These are phyloP conservation scores for Drosophila ustulata DNA, from an alignment of 2,888 invertebrate species.

Conservation along the genomic window DNA sequence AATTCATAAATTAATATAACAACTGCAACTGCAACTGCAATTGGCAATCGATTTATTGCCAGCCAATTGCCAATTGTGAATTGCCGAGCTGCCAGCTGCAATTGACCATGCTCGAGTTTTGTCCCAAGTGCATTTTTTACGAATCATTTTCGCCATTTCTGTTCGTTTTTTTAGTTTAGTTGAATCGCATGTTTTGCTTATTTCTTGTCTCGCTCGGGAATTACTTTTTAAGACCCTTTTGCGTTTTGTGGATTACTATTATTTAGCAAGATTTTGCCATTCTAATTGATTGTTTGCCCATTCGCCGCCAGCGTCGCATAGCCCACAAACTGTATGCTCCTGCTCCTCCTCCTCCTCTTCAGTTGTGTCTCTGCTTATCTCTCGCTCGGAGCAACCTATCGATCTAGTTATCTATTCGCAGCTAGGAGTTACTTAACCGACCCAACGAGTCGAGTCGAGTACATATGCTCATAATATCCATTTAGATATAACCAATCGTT, in stretches of 20 bases:
- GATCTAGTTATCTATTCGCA: constrained; percentile 73
- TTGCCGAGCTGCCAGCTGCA: background rate
- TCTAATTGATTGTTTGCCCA: constrained; percentile 79
- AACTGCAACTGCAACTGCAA: constrained; percentile 48
- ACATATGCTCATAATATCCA: constrained; percentile 78
- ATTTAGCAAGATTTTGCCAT: constrained; percentile 77
- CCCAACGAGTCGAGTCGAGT: constrained; percentile 21
- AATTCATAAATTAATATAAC: constrained; percentile 71
- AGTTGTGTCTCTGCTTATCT: constrained; percentile 60
- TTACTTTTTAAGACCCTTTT: constrained; percentile 76
- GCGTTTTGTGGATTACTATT: constrained; percentile 74
- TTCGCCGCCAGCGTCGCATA: constrained; percentile 22
- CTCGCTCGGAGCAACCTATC: constrained; percentile 64
- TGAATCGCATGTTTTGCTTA: constrained; percentile 33
- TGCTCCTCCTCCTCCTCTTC: constrained; percentile 1
- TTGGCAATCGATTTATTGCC: constrained; percentile 37
- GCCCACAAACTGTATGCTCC: background rate
- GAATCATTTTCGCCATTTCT: constrained; percentile 44
- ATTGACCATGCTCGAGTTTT: constrained; percentile 34
- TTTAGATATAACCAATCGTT: constrained; percentile 72
- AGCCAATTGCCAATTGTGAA: constrained; percentile 3
- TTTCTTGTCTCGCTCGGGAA: constrained; percentile 59
- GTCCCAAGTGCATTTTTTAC: constrained; percentile 37
- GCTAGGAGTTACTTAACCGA: constrained; percentile 64
- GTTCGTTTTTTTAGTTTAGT: background rate